Evolutionary conservation across 2,113 vertebrate species (phyloP).

Genomic region (Periophthalmodon schlosseri): DNA sequence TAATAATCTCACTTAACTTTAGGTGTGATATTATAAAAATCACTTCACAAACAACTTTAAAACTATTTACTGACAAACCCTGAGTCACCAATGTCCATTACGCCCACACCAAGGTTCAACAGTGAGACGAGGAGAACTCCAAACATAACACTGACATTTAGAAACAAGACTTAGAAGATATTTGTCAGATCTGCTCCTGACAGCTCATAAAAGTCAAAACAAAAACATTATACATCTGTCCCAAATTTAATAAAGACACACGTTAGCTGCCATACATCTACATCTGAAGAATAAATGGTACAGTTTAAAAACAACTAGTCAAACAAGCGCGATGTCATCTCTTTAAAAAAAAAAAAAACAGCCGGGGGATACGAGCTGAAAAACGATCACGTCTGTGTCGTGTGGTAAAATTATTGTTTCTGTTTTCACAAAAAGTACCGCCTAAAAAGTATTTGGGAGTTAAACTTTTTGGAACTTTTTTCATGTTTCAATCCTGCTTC

Average conservation of each 20-base stretch:
- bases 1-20: too few relatives aligned
- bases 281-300: conserved; percentile 28
- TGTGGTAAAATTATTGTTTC: conserved; percentile 15
- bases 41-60: not conserved
- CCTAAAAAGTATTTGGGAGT: not conserved
- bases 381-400: conserved; percentile 44
- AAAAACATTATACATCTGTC: conserved; percentile 22
- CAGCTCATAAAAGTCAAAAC: conserved; percentile 20
- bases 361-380: conserved; percentile 19
- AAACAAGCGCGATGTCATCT: conserved; percentile 33
- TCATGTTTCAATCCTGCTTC: too few relatives aligned
- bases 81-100: conserved; percentile 23
- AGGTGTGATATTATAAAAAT: not conserved
- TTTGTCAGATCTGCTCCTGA: conserved; percentile 6
- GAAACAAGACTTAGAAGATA: conserved; percentile 39
- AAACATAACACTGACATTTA: conserved; percentile 12
- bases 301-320: conserved; percentile 49
- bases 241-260: conserved; percentile 10
- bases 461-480: too few relatives aligned
- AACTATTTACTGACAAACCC: conserved; percentile 9
- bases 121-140: conserved; percentile 25
- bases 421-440: not conserved
- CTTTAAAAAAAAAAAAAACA: conserved; percentile 18
- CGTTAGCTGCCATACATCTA: conserved; percentile 3
- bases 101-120: conserved; percentile 34